Conservation (phyloP, 2,888 invertebrate genomes). For the Panopea generosa region DNA sequence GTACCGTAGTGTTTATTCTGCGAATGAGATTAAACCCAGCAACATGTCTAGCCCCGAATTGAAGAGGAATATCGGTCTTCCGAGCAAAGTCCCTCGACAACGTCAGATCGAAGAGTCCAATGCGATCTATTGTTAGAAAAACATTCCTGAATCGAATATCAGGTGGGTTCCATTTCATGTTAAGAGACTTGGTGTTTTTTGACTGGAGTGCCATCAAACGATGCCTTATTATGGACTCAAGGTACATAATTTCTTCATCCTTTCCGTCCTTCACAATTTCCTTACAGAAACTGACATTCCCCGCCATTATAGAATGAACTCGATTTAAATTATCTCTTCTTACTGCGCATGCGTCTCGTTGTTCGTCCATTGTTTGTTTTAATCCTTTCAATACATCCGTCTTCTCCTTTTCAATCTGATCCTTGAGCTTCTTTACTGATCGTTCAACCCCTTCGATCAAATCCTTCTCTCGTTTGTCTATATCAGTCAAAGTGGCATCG, state of each 20-base stretch:
- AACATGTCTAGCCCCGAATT: slow-evolving; percentile 55
- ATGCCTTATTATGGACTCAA: slow-evolving; percentile 48
- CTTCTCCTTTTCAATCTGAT: slow-evolving; percentile 64
- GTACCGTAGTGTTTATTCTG: slow-evolving; percentile 53
- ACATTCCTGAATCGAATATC: slow-evolving; percentile 63
- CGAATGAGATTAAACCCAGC: slow-evolving; percentile 54
- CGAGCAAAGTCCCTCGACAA: slow-evolving; percentile 39
- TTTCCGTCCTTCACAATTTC: slow-evolving; percentile 58
- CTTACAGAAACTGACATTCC: slow-evolving; percentile 58
- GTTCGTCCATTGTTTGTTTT: slow-evolving; percentile 57
- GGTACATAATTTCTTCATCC: slow-evolving; percentile 60
- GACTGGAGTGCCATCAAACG: slow-evolving; percentile 47
- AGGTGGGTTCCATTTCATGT: slow-evolving; percentile 59
- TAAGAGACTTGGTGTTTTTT: slow-evolving; percentile 33
- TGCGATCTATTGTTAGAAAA: slow-evolving; percentile 57
- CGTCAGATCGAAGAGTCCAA: slow-evolving; percentile 64
- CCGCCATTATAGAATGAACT: slow-evolving; percentile 39
- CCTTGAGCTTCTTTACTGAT: slow-evolving; percentile 57
- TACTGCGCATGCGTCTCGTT: slow-evolving; percentile 51
- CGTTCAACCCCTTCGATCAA: slow-evolving; percentile 58
- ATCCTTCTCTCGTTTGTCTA: slow-evolving; percentile 58
- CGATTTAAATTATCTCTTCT: slow-evolving; percentile 47
- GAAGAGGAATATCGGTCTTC: slow-evolving; percentile 41
- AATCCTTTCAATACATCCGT: slow-evolving; percentile 50
- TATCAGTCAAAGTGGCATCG: slow-evolving; percentile 47